A percentile compares a stretch with the other conserved stretches of the same genome.
Conservation (phyloP, 2,113 vertebrate genomes). For the Apodemus speciosus region DNA sequence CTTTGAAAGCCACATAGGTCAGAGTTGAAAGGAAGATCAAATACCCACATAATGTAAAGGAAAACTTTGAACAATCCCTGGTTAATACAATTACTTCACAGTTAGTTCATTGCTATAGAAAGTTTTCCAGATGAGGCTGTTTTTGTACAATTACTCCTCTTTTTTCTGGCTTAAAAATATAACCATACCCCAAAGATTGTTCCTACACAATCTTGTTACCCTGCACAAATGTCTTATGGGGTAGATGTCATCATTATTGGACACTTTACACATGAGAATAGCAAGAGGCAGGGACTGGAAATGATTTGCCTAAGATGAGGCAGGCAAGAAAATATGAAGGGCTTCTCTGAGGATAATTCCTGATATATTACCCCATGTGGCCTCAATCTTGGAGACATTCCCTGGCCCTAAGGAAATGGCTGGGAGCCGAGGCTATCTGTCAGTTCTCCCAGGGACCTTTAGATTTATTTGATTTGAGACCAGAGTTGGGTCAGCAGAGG, state of each 20-base stretch:
- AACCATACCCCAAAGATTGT: not conserved
- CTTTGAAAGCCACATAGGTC: not conserved
- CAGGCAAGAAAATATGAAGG: slow-evolving; percentile 50
- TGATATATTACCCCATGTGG: not conserved
- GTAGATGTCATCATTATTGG: slow-evolving; percentile 32
- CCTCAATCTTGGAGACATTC: not conserved
- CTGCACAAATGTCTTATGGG: not conserved
- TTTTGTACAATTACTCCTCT: slow-evolving; percentile 34
- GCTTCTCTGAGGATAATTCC: not conserved
- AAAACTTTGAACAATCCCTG: slow-evolving; percentile 47
- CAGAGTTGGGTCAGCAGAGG: not conserved
- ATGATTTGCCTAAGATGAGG: slow-evolving; percentile 47
- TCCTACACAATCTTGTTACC: slow-evolving; percentile 8
- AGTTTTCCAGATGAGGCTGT: slow-evolving; percentile 28
- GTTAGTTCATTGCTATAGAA: slow-evolving; percentile 7
- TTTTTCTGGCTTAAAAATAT: slow-evolving; percentile 45
- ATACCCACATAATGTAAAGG: slow-evolving; percentile 32
- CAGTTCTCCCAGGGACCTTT: not conserved
- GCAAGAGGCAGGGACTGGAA: not conserved
- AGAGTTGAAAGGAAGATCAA: slow-evolving; percentile 20
- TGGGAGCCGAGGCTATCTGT: not conserved
- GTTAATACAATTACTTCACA: slow-evolving; percentile 32
- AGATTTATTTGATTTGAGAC: slow-evolving; percentile 13
- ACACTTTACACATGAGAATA: slow-evolving; percentile 54
- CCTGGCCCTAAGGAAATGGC: not conserved